Evolutionary conservation across 2,113 vertebrate genomes (phyloP), one percentile per base, ranked within the genome.

Genomic region (Poeciliopsis prolifica): DNA sequence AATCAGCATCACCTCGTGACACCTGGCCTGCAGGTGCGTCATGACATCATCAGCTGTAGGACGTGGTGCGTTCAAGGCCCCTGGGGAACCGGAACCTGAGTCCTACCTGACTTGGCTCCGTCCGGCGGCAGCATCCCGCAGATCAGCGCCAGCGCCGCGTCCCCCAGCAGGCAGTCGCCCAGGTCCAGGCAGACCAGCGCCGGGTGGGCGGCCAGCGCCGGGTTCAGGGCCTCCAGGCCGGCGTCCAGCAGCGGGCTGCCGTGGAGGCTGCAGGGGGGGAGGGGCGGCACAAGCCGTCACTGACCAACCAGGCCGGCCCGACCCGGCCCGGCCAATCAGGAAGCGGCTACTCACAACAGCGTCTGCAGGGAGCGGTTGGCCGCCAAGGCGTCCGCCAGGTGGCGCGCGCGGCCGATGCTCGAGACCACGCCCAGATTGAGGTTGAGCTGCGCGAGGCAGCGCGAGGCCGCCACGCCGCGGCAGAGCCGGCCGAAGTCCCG

Each of bases 141-240:
- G 91, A 99, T 96, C 81, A 97, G 95, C 75, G 95, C 94, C 87
- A 99, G 94, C 5, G 96, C 97, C 91, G 97, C 96, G 67, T 99
- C 97, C 73, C 97, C 97, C 86, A 99, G 92, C 95, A 98, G 95
- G 87, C 97, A 98, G 94, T 99, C 97, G 66, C 97, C 97, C 63
- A 99, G 94, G 76, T 99, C 97, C 93, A 99, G 93, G 77, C 96
- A 95, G 87, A 98, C 95, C 28, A 99, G 94, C 0, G 96, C 93
- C 0, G 97, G 97, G 89, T 98, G 97, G 67, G 95, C 95, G 44
- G 96, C 95, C 83, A 99, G 94, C 6, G 96, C 96, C 6, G 94
- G 88, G 88, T 97, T 98, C 87, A 99, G 94, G 70, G 96, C 93
- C 79, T 97, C 95, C 92, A 98, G 87, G 40, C 97, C 97, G 0